Evolutionary conservation across 2,797 vertebrate genomes (phyloP), one percentile per base, ranked within the genome.

Genomic region (Danio jaintianensis): DNA sequence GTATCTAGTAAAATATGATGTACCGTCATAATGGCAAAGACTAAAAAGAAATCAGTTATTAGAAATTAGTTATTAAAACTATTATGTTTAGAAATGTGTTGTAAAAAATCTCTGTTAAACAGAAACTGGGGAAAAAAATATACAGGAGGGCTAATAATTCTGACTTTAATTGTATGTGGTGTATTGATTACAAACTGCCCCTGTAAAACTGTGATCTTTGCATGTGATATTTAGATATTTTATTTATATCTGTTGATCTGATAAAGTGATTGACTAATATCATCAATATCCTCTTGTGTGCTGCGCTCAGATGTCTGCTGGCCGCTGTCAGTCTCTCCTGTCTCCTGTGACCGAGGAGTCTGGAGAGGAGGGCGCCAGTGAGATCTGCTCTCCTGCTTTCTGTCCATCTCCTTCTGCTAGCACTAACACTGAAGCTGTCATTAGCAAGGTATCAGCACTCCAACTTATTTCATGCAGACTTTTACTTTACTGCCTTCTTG

Each of bases 321-420:
- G 96, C 91, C 97, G 96, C 92, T 98, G 97, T 95, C 97, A 98
- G 93, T 97, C 97, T 13, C 94, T 98, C 89, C 96, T 99, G 90
- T 98, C 98, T 90, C 98, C 98, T 86, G 97, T 98, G 91, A 98
- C 96, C 73, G 98, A 99, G 91, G 98, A 99, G 91, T 99, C 97
- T 91, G 97, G 97, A 93, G 98, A 99, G 94, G 97, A 98, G 94
- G 96, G 96, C 89, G 98, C 96, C 93, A 97, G 97, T 90, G 97
- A 98, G 93, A 94, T 99, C 89, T 98, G 96, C 89, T 98, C 98
- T 93, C 97, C 97, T 89, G 95, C 95, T 87, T 94, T 94, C 89
- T 98, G 96, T 93, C 96, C 96, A 89, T 97, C 97, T 86, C 96
- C 96, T 88, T 98, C 97, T 89, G 96, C 97, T 79, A 95, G 96